phyloP scores from a whole-genome alignment of 2,113 vertebrate genomes.

The Sterna hirundo region DNA sequence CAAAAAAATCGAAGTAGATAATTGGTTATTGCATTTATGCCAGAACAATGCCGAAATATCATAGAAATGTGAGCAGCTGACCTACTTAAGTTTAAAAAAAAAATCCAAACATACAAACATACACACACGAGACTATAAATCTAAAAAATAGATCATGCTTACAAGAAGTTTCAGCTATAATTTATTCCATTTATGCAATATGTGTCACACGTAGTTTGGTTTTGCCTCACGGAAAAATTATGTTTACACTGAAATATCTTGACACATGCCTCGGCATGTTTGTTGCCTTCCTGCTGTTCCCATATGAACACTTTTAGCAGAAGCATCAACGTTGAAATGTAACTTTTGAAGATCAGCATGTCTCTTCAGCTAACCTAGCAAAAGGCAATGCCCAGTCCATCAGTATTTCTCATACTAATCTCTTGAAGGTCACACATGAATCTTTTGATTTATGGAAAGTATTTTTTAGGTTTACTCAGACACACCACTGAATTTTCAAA shows the following conservation, averaged over 20 bases:
- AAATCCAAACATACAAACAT: not conserved
- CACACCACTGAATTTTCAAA: not conserved
- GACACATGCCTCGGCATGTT: not conserved
- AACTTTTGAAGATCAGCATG: not conserved
- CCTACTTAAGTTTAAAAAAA: not conserved
- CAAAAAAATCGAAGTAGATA: not conserved
- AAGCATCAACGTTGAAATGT: not conserved
- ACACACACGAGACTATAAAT: not conserved
- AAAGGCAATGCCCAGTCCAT: not conserved
- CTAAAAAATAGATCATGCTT: not conserved
- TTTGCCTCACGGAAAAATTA: not conserved
- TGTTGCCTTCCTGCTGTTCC: not conserved
- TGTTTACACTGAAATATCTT: not conserved
- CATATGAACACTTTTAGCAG: not conserved
- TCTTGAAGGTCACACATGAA: not conserved
- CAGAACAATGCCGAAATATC: not conserved
- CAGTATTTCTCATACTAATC: not conserved
- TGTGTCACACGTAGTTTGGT: not conserved
- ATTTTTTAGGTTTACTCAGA: not conserved
- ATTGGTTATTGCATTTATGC: not conserved
- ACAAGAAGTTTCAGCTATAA: not conserved
- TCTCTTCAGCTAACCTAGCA: not conserved
- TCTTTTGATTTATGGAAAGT: not conserved
- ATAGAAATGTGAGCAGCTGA: not conserved
- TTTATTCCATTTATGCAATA: not conserved